These are phyloP conservation scores for Nipponia nippon DNA, from an alignment of 2,113 vertebrate genomes.

Conservation along the genomic window DNA sequence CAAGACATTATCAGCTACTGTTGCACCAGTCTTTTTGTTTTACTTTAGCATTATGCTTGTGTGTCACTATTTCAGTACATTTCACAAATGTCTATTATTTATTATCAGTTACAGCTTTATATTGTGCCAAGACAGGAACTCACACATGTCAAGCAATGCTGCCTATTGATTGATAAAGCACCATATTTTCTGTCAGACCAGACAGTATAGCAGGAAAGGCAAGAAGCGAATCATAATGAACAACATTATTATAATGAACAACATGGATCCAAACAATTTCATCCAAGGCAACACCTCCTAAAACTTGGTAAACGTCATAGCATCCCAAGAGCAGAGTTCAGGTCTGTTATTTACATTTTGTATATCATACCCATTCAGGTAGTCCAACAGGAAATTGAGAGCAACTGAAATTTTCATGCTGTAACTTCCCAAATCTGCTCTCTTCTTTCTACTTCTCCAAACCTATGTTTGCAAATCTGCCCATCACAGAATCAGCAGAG, in stretches of 20 bases:
- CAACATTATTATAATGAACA: neutral
- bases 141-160: neutral
- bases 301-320: neutral
- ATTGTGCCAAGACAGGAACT: neutral
- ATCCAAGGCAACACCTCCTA: neutral
- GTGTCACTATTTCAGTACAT: neutral
- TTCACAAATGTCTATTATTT: neutral
- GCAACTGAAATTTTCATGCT: neutral
- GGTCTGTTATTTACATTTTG: neutral
- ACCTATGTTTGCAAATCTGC: neutral
- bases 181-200: neutral
- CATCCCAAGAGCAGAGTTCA: neutral
- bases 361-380: neutral
- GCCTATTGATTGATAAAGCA: neutral
- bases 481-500: neutral
- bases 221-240: neutral
- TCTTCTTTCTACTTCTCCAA: neutral
- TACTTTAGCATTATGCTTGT: too few relatives aligned
- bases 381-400: neutral
- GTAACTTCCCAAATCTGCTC: neutral
- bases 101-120: neutral
- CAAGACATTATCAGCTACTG: neutral
- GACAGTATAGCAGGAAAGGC: neutral
- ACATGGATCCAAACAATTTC: neutral
- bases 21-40: neutral